These are phyloP conservation scores for Cichladusa arquata DNA, from an alignment of 2,113 vertebrate genomes.

Conservation along the genomic window DNA sequence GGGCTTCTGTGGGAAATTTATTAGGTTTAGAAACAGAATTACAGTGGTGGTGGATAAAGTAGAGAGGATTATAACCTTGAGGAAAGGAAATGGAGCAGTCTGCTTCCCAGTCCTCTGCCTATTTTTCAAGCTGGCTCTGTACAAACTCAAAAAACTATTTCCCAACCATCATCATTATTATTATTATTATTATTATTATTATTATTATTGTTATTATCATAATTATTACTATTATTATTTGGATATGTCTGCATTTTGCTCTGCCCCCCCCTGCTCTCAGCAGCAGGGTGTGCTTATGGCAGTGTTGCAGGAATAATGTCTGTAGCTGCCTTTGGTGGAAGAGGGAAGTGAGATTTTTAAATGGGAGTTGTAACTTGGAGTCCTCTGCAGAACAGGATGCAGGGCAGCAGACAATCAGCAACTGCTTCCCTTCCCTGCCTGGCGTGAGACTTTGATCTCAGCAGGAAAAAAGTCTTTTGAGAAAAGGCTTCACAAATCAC, in stretches of 20 bases:
- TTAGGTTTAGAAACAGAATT: constrained; percentile 43
- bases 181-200: neutral
- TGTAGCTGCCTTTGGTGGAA: neutral
- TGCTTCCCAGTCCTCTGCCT: neutral
- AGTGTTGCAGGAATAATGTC: neutral
- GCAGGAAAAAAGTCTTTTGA: neutral
- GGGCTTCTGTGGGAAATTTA: constrained; percentile 36
- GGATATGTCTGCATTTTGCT: neutral
- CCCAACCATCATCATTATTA: neutral
- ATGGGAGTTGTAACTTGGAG: neutral
- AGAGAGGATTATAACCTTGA: neutral
- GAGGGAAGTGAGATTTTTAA: neutral
- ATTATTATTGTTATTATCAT: neutral
- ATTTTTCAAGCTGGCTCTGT: neutral
- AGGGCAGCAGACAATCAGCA: neutral
- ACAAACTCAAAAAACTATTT: neutral
- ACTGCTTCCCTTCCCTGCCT: neutral
- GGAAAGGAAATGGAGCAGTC: neutral
- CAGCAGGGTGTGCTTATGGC: neutral
- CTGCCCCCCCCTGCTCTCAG: neutral
- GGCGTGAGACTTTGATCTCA: neutral
- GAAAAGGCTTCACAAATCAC: neutral
- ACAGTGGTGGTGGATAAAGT: neutral
- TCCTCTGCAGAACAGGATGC: neutral
- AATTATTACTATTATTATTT: neutral